Evolutionary conservation across 35 echinoderm and acorn worm species (phyloP), one percentile per base, ranked within the genome.

Genomic region (Ophiothrix spiculata): DNA sequence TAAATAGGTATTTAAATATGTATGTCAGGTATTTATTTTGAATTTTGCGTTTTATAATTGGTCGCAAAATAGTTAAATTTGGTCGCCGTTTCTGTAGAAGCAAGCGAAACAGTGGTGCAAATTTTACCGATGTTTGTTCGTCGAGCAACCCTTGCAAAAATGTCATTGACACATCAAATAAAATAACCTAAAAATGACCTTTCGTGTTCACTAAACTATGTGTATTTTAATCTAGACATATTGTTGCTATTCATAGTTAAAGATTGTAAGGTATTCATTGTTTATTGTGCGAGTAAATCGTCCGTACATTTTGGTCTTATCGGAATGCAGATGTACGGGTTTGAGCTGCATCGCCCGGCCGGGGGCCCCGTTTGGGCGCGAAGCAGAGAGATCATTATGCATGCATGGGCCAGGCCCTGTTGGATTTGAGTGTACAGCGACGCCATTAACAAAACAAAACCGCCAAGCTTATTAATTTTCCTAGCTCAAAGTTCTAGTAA

Each of bases 341-440:
- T 69, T n/a, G 3, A 1, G 29, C 16, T n/a, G 17, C n/a, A 28
- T 15, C 1, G 17, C 60, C 16, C n/a, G 60, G 16, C 60, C 60
- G 60, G 8, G 60, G 60, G 10, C 10, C 60, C 60, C 10, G 29
- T 69, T 69, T 69, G 60, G 60, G 60, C 60, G 60, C 60, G 60
- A 69, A 69, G 60, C 60, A 10, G 42, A 15, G 60, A 69, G 60
- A 69, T 69, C 60, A 69, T 69, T 69, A 49, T 69, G 60, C 60
- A 69, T 69, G 4, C 60, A 69, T 69, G 60, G 60, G 60, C 60
- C 4, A 25, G 60, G 60, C 60, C 60, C 60, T 69, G 60, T n/a
- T 69, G 17, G 60, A 4, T 69, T 4, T 69, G 60, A 25, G 60
- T 69, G 60, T 28, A 69, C 10, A 69, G 60, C 17, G 6, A 25